A percentile compares a stretch with the other conserved stretches of the same genome.
These are phyloP conservation scores for Stenchaetothrips biformis DNA, from an alignment of 2,888 invertebrate genomes.

Conservation along the genomic window DNA sequence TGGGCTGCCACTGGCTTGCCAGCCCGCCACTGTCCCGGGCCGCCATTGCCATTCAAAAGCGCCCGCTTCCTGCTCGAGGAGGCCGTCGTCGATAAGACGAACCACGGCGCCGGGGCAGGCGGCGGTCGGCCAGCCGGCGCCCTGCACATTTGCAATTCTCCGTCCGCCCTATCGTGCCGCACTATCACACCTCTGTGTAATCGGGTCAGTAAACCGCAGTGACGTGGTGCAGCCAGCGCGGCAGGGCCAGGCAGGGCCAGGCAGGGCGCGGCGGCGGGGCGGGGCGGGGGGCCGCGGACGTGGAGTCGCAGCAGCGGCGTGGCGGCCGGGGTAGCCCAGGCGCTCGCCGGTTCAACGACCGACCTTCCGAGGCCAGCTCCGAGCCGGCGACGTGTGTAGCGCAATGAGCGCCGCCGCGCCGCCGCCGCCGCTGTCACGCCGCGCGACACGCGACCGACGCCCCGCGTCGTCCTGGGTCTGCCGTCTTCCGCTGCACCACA, in stretches of 20 bases:
- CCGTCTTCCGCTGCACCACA: not conserved
- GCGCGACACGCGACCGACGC: not conserved
- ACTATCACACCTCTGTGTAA: conserved; percentile 8
- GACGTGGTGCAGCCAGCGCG: not conserved
- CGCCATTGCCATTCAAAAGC: not conserved
- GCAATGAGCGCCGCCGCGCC: not conserved
- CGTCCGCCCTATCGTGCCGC: not conserved
- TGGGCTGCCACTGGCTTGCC: no score
- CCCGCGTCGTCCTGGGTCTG: not conserved
- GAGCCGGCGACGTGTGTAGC: not conserved
- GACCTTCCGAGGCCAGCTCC: conserved; percentile 16
- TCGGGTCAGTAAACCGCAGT: not conserved
- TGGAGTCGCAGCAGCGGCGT: not conserved
- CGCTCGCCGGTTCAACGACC: conserved; percentile 7
- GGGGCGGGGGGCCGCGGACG: not conserved
- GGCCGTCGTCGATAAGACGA: no score
- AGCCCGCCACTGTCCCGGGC: no score
- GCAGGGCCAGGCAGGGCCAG: not conserved
- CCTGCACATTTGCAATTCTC: not conserved
- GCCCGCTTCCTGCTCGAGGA: not conserved
- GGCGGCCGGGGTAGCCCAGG: not conserved
- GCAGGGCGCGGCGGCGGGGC: not conserved
- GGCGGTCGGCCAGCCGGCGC: not conserved
- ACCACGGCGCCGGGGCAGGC: not conserved
- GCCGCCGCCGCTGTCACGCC: not conserved